A percentile compares a stretch with the other conserved stretches of the same genome.
Conservation (phyloP, 2,888 invertebrate species). For the Drosophila seclusa region DNA sequence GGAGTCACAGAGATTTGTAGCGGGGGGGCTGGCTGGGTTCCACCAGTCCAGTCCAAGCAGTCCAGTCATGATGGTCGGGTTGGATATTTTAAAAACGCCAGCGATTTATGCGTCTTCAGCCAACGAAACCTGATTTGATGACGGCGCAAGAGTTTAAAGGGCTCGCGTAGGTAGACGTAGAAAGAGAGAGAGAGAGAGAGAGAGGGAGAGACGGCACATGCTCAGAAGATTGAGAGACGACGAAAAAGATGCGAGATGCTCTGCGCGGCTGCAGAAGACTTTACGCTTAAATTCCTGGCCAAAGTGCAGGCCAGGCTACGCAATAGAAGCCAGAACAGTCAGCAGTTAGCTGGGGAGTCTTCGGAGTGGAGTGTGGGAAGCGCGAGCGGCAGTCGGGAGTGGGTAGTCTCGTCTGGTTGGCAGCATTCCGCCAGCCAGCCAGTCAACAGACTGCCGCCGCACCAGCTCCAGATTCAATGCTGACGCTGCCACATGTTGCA, state of each 20-base stretch:
- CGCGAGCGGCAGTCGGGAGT: constrained; percentile 7
- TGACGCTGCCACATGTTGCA: constrained; percentile 76
- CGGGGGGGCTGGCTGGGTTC: constrained; percentile 18
- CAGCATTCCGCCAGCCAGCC: constrained; percentile 43
- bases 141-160: constrained; percentile 77
- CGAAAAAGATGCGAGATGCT: constrained; percentile 5
- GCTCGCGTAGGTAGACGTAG: constrained; percentile 58
- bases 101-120: constrained; percentile 74
- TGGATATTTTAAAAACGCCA: constrained; percentile 70
- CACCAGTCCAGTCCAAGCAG: not conserved
- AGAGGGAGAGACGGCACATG: constrained; percentile 20
- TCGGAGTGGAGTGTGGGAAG: not conserved
- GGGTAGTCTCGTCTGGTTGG: constrained; percentile 34
- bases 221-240: constrained; percentile 15
- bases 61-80: constrained; percentile 20
- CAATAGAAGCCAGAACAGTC: constrained; percentile 44
- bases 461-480: constrained; percentile 6
- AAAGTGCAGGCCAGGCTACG: constrained; percentile 55
- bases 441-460: constrained; percentile 11
- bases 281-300: constrained; percentile 50
- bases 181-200: not conserved
- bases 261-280: constrained; percentile 40
- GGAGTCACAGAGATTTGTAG: constrained; percentile 6
- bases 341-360: not conserved
- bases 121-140: constrained; percentile 73